Conservation (phyloP, 2,113 vertebrate species). For the Triplophysa dalaica region DNA sequence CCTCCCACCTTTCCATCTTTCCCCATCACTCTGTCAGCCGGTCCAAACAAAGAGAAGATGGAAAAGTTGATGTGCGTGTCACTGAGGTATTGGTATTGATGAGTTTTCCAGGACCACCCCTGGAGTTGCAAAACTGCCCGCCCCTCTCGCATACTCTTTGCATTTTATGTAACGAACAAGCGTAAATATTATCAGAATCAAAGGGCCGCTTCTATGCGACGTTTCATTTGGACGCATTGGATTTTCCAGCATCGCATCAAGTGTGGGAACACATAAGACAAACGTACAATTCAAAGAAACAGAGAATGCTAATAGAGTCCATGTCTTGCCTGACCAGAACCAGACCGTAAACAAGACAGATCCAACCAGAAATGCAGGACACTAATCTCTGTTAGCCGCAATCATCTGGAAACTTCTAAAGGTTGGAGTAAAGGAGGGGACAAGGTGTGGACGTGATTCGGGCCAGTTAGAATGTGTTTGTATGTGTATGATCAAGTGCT, state of each 20-base stretch:
- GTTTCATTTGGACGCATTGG: neutral
- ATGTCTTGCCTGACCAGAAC: conserved; percentile 15
- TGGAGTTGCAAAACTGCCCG: neutral
- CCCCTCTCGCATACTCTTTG: neutral
- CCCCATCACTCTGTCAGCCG: neutral
- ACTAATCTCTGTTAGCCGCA: neutral
- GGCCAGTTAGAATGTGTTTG: neutral
- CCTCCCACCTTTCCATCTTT: conserved; percentile 30
- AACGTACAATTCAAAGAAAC: neutral
- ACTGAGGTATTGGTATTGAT: conserved; percentile 25
- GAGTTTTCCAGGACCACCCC: conserved; percentile 48
- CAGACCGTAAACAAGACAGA: neutral
- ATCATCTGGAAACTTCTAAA: conserved; percentile 9
- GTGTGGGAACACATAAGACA: neutral
- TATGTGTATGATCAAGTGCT: neutral
- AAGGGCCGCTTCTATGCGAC: neutral
- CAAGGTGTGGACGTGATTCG: neutral
- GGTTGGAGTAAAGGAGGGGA: neutral
- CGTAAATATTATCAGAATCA: conserved; percentile 1
- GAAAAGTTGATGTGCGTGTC: conserved; percentile 22
- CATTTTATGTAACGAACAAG: neutral
- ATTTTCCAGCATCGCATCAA: neutral
- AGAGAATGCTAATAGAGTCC: neutral
- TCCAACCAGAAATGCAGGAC: conserved; percentile 9
- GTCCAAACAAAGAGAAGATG: conserved; percentile 19